These are phyloP conservation scores for Deilephila elpenor DNA, from an alignment of 2,888 invertebrate species.

Conservation along the genomic window DNA sequence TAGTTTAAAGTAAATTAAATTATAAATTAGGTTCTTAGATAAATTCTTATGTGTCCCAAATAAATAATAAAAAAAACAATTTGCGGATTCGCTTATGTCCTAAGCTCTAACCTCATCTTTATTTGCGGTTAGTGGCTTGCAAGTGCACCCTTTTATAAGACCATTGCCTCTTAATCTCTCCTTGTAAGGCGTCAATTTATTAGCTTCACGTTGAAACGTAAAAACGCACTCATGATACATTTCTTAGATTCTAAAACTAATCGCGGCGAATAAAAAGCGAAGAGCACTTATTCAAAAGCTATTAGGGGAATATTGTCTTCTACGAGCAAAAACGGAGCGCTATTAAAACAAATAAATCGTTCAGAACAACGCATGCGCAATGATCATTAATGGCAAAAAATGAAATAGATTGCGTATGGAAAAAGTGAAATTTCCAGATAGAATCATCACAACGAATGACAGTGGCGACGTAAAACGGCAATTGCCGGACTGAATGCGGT, in stretches of 20 bases:
- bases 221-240: not conserved
- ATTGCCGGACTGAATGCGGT: constrained; percentile 59
- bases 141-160: not conserved
- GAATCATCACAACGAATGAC: constrained; percentile 53
- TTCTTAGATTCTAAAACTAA: constrained; percentile 19
- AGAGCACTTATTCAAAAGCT: constrained; percentile 15
- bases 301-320: constrained; percentile 8
- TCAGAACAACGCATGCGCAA: constrained; percentile 39
- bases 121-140: not conserved
- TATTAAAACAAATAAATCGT: constrained; percentile 40
- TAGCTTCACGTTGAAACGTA: not conserved
- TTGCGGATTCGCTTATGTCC: not conserved
- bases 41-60: no score
- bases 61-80: not conserved
- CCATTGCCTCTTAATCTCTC: not conserved
- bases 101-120: not conserved
- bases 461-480: constrained; percentile 61
- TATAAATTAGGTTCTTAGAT: no score
- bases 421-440: constrained; percentile 37
- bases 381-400: constrained; percentile 50
- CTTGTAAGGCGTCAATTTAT: constrained; percentile 4
- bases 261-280: not conserved
- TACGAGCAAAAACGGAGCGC: constrained; percentile 1
- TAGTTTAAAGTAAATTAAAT: no score
- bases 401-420: constrained; percentile 41